These are phyloP conservation scores for Vulpes ferrilata DNA, from an alignment of 2,113 vertebrate genomes.

Conservation along the genomic window DNA sequence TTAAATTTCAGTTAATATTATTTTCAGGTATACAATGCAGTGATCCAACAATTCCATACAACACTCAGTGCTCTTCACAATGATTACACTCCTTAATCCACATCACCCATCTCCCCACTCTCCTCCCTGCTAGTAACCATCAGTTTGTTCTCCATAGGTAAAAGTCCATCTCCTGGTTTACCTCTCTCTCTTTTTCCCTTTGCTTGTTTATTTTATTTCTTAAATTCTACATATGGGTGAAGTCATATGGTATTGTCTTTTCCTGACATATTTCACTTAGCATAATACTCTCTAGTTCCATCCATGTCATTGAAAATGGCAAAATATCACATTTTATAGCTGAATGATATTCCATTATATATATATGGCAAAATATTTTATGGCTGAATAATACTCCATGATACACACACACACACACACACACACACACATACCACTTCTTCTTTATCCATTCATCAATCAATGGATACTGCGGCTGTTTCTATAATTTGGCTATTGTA, in stretches of 20 bases:
- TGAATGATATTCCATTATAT: neutral
- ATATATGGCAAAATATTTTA: neutral
- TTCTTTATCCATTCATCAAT: neutral
- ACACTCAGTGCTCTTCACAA: neutral
- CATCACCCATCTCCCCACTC: neutral
- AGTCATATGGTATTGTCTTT: neutral
- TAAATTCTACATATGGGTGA: neutral
- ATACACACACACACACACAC: neutral
- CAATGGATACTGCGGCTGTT: neutral
- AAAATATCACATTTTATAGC: neutral
- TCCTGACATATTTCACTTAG: neutral
- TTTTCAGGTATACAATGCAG: neutral
- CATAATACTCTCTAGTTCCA: neutral
- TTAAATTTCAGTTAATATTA: neutral
- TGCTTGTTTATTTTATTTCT: neutral
- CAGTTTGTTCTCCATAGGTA: neutral
- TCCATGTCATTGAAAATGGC: neutral
- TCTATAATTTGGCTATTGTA: neutral
- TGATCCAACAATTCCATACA: neutral
- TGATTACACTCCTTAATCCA: neutral
- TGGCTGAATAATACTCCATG: neutral
- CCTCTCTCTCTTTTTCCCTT: neutral
- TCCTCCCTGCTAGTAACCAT: neutral
- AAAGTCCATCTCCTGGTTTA: neutral
- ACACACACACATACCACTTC: neutral